Conservation (phyloP, 2,888 invertebrate species). For the Leptarthrus brevirostris region DNA sequence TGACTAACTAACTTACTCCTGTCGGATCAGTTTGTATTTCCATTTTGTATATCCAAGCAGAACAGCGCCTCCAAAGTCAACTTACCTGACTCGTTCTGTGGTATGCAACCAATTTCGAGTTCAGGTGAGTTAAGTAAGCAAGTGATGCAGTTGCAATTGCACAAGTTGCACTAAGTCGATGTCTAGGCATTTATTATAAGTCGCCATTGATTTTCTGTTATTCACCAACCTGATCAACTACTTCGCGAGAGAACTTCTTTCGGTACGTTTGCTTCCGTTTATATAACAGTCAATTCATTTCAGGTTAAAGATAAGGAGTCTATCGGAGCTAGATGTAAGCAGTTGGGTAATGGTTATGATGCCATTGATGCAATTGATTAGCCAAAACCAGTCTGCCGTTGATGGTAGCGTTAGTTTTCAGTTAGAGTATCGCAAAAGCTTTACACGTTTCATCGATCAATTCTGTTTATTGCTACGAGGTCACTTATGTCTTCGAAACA, state of each 20-base stretch:
- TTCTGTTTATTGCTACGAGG: too few species aligned
- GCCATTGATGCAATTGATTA: slow-evolving; percentile 30
- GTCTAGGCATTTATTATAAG: not conserved
- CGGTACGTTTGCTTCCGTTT: slow-evolving; percentile 7
- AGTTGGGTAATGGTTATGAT: slow-evolving; percentile 11
- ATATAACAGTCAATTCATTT: slow-evolving; percentile 9
- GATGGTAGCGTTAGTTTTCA: slow-evolving; percentile 1
- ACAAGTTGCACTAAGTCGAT: not conserved
- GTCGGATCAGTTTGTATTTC: not conserved
- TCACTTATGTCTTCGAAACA: too few species aligned
- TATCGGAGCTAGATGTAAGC: not conserved
- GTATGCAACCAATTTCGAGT: not conserved
- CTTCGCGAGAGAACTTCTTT: not conserved
- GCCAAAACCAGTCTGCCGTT: not conserved
- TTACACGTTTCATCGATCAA: not conserved
- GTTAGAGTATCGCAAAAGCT: not conserved
- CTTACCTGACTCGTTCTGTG: not conserved
- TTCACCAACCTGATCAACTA: not conserved
- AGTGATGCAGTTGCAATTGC: not conserved
- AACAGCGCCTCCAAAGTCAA: not conserved
- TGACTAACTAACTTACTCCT: not conserved
- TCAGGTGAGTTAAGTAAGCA: not conserved
- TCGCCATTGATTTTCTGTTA: slow-evolving; percentile 6
- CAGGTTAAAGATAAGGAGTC: not conserved
- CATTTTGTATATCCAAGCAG: not conserved